phyloP scores from a whole-genome alignment of 2,113 vertebrate species.

The Romanogobio albipinnatus region DNA sequence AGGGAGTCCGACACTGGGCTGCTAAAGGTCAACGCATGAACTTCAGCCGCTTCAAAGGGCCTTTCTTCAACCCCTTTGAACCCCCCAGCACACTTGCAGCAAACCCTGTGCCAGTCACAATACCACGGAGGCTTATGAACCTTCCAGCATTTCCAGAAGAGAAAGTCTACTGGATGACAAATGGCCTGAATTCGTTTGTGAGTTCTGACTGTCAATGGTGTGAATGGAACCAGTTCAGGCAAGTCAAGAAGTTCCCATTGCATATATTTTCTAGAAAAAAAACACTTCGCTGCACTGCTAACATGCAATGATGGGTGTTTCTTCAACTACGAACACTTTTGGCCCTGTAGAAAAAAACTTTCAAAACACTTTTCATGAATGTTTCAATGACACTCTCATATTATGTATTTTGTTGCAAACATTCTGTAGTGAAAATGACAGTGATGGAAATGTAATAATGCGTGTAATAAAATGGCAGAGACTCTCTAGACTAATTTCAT shows the following conservation, averaged over 20 bases:
- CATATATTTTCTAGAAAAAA: not conserved
- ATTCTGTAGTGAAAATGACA: not conserved
- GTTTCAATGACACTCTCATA: not conserved
- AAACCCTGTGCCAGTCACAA: conserved; percentile 29
- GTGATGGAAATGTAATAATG: too few species aligned
- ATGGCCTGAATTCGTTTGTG: conserved; percentile 9
- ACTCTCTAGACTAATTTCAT: not conserved
- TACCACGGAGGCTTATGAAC: conserved; percentile 7
- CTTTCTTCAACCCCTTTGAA: conserved; percentile 43
- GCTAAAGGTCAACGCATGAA: conserved; percentile 45
- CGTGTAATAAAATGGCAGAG: not conserved
- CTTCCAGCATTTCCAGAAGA: conserved; percentile 13
- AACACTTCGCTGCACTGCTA: not conserved
- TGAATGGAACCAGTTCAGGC: not conserved
- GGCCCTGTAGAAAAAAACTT: not conserved
- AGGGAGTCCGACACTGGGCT: conserved; percentile 40
- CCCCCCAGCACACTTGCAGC: conserved; percentile 40
- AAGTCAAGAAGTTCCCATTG: not conserved
- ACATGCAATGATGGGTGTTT: not conserved
- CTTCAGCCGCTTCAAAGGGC: conserved; percentile 39
- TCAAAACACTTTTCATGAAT: not conserved
- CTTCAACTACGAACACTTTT: not conserved
- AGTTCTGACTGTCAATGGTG: conserved; percentile 7
- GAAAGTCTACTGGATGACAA: not conserved
- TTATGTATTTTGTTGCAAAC: not conserved